Base-by-base conservation (phyloP, 37 sponge, comb jelly and placozoan genomes). In the Oopsacas minuta region DNA sequence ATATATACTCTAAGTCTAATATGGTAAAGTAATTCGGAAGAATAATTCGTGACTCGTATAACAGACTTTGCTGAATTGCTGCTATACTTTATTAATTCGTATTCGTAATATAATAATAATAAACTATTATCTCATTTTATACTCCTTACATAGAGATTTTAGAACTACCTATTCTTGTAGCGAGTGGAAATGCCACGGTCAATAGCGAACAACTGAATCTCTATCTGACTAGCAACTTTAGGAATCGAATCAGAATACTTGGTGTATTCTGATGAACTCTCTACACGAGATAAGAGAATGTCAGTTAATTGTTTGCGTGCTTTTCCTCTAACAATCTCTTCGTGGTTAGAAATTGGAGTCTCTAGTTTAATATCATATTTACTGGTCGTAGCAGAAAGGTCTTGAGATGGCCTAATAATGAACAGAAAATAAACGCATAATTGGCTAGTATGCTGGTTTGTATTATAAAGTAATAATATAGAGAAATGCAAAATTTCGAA, bases 131-230 rank as follows among this genome's bases (percentile, higher is more conserved):
- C n/a, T n/a, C n/a, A n/a, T n/a, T n/a, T n/a, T n/a, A n/a, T n/a
- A n/a, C n/a, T n/a, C n/a, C n/a, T n/a, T n/a, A n/a, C 17, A 46
- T 46, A 46, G 17, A 46, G 51, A 22, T 12, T n/a, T 61, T 32
- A 61, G 22, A 61, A 61, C 75, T 61, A 61, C 75, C 75, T 61
- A 61, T 61, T 61, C 75, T 61, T 61, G 75, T 61, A 61, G 75
- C 75, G 75, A 12, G 75, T 61, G 22, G 75, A 61, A 61, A 61
- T 61, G 75, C 75, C 28, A 3, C 22, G 75, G 28, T 61, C 75
- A 12, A 61, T 25, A 3, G 17, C 75, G 22, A 32, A 61, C 30
- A 61, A 12, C 30, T 61, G 75, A 61, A 34, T 12, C 75, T 61
- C 75, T 10, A 61, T 61, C 75, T 61, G 75, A 34, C 22, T 61